Base-by-base conservation (phyloP, 1,140 invertebrate species). In the Meteorus sp. region DNA sequence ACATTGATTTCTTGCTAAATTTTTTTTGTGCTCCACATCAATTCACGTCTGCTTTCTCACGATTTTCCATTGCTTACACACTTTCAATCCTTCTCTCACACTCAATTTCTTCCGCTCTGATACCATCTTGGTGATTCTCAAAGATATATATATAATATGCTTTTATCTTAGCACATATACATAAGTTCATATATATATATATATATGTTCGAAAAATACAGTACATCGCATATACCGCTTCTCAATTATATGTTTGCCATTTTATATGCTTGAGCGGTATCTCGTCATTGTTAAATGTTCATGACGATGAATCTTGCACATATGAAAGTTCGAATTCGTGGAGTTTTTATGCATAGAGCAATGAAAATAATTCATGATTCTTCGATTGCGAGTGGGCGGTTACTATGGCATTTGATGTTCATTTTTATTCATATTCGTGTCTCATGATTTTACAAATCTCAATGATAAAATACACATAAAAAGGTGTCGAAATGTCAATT, bases 1-100 rank as follows among this genome's bases (percentile, higher is more conserved):
- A 72, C 65, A 66, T 60, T 56, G 31, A 64, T 60, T 61, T 56
- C 29, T 17, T 45, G 41, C 17, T 19, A 15, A 22, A 9, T 57
- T 59, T 43, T 20, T 61, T 41, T 66, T 60, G 58, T 59, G 56
- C 35, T 25, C 45, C 15, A 54, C 27, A 31, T 53, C 43, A 45
- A 17, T 59, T 15, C 37, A 29, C 63, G n/a, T n/a, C 41, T 58
- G 56, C 59, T 63, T 59, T 57, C 61, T 60, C 59, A 60, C 55
- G 57, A 39, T 59, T 57, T 60, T 56, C n/a, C 60, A 54, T 56
- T 57, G 56, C 66, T 59, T 48, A 33, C 22, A 47, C 22, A 57
- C 66, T 59, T 48, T 31, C 22, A 47, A 9, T 47, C 44, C 20
- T 44, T 44, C 15, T 44, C 15, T 44, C 41, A 20, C 41, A 23